phyloP scores from a whole-genome alignment of 1,140 invertebrate genomes.

The Leptinotarsa lineolata region DNA sequence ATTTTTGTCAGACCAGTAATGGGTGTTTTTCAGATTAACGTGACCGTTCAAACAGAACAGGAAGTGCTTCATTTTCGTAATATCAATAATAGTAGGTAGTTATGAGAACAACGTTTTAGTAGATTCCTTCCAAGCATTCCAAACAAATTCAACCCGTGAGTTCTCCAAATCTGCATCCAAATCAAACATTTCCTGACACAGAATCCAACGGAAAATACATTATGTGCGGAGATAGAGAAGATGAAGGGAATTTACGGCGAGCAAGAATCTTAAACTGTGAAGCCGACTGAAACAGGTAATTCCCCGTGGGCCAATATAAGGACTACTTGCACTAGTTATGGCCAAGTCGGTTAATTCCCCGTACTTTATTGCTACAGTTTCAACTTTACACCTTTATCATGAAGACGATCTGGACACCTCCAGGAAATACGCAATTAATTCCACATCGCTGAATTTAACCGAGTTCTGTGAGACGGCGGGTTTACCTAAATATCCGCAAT shows the following conservation, averaged over 20 bases:
- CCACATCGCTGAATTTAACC: neutral
- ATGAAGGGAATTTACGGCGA: neutral
- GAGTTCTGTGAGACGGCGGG: neutral
- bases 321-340: neutral
- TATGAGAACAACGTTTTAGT: too few species aligned
- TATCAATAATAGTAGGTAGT: too few species aligned
- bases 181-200: too few species aligned
- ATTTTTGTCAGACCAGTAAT: too few species aligned
- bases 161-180: too few species aligned
- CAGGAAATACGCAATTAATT: neutral
- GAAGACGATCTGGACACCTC: constrained; percentile 16
- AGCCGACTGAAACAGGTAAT: constrained; percentile 5
- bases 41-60: too few species aligned
- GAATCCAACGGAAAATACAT: neutral
- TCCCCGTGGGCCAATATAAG: neutral
- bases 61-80: too few species aligned
- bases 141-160: too few species aligned
- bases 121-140: too few species aligned
- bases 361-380: constrained; percentile 13
- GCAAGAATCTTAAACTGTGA: neutral
- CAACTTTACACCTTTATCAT: constrained; percentile 19
- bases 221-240: neutral
- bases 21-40: too few species aligned
- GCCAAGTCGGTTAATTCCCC: constrained; percentile 3
- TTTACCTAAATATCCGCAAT: neutral